Evolutionary conservation across 2,113 vertebrate genomes (phyloP), one percentile per base, ranked within the genome.

Genomic region (Tragelaphus buxtoni): DNA sequence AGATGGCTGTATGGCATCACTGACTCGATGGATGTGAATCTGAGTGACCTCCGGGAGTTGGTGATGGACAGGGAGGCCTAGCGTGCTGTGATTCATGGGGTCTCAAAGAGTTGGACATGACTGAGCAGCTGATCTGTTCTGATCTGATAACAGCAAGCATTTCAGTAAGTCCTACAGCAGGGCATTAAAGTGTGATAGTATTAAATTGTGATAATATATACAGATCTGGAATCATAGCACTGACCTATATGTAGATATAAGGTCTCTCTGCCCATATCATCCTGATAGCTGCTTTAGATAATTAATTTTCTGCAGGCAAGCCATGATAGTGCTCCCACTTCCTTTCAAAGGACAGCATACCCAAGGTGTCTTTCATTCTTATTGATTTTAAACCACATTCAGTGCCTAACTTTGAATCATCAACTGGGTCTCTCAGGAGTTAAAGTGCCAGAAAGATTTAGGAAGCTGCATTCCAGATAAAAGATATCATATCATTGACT

Each of bases 351-450:
- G 84, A 97, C 69, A 94, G 95, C 85, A 89, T 26, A 97, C 22
- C 28, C 85, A 87, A 76, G 65, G 42, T 45, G 5, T 90, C 84
- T 93, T 94, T 97, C 84, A 83, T 7, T 96, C 49, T 89, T 90
- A 96, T 83, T 89, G 94, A 97, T 95, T 96, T 97, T 94, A 94
- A 97, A 97, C 95, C 90, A 88, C 92, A 92, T 96, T 97, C 69
- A 91, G 1, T 81, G 93, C 86, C 76, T 88, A 85, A 90, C 51
- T 96, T 90, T 55, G 85, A 94, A 95, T 97, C 94, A 92, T 92
- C 94, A 95, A 49, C 82, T 86, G 86, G n/a, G 13, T 77, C 94
- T 94, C 91, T 58, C 32, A 93, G 47, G 26, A 95, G 72, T 94
- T 92, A 96, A 97, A 97, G 47, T 5, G 6, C 28, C 32, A 96